These are phyloP conservation scores for Lithobates sylvaticus DNA, from an alignment of 2,797 vertebrate genomes.

Conservation along the genomic window DNA sequence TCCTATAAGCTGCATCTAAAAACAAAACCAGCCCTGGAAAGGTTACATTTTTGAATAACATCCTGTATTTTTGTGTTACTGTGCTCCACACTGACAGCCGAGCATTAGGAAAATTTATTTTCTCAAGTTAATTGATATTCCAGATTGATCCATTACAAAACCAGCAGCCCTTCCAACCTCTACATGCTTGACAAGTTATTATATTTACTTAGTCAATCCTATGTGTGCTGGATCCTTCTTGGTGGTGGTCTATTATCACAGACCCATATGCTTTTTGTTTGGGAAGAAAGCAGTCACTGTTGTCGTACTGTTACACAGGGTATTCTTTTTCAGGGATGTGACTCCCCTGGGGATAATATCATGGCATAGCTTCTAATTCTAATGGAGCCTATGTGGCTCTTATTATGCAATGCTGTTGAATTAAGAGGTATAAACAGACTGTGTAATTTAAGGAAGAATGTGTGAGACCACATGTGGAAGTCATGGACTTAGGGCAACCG, in stretches of 20 bases:
- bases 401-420: slow-evolving; percentile 88
- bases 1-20: slow-evolving; percentile 87
- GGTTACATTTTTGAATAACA: slow-evolving; percentile 95
- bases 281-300: slow-evolving; percentile 95
- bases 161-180: slow-evolving; percentile 85
- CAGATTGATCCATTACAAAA: slow-evolving; percentile 93
- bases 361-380: slow-evolving; percentile 94
- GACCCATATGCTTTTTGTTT: slow-evolving; percentile 92
- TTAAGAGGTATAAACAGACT: slow-evolving; percentile 84
- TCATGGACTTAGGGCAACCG: slow-evolving; percentile 77
- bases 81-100: slow-evolving; percentile 86
- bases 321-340: slow-evolving; percentile 99
- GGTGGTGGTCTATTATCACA: slow-evolving; percentile 83
- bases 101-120: slow-evolving; percentile 80
- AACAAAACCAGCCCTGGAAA: slow-evolving; percentile 83
- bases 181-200: slow-evolving; percentile 92
- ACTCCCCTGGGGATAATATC: slow-evolving; percentile 95
- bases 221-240: slow-evolving; percentile 85
- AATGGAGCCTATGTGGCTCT: slow-evolving; percentile 87
- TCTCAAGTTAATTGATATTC: slow-evolving; percentile 96
- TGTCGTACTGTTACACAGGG: slow-evolving; percentile 96
- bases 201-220: slow-evolving; percentile 89
- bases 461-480: slow-evolving; percentile 91
- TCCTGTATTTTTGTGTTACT: slow-evolving; percentile 91
- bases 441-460: slow-evolving; percentile 82